Evolutionary conservation across 2,797 vertebrate genomes (phyloP).

Genomic region (Champsocephalus gunnari): DNA sequence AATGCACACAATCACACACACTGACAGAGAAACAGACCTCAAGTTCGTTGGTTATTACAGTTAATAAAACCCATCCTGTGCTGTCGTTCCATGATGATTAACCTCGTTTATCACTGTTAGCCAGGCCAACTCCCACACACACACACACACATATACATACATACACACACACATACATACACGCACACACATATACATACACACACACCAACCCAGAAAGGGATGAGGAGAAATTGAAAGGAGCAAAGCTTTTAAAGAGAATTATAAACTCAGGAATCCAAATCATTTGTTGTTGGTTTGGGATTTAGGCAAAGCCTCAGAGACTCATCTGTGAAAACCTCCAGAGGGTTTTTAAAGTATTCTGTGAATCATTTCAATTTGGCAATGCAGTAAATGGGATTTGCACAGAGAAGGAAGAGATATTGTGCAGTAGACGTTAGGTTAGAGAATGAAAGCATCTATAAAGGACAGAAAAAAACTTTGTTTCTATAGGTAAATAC

Average conservation of each 20-base stretch:
- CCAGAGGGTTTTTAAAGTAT: neutral
- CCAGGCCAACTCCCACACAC: slow-evolving; percentile 30
- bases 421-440: neutral
- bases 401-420: neutral
- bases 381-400: neutral
- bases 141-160: neutral
- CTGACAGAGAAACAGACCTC: slow-evolving; percentile 41
- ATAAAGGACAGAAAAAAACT: no score
- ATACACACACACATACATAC: no score
- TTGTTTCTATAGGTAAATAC: no score
- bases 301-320: neutral
- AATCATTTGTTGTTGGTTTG: neutral
- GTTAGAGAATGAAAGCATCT: neutral
- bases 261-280: slow-evolving; percentile 10
- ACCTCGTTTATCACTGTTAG: slow-evolving; percentile 73
- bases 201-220: neutral
- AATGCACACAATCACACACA: slow-evolving; percentile 7
- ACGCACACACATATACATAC: no score
- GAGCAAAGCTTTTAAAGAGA: slow-evolving; percentile 5
- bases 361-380: neutral
- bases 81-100: slow-evolving; percentile 66
- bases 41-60: slow-evolving; percentile 60
- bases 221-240: slow-evolving; percentile 11
- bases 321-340: neutral
- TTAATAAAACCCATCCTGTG: slow-evolving; percentile 70